Evolutionary conservation across 2,113 vertebrate genomes (phyloP).

Genomic region (Todiramphus chloris): DNA sequence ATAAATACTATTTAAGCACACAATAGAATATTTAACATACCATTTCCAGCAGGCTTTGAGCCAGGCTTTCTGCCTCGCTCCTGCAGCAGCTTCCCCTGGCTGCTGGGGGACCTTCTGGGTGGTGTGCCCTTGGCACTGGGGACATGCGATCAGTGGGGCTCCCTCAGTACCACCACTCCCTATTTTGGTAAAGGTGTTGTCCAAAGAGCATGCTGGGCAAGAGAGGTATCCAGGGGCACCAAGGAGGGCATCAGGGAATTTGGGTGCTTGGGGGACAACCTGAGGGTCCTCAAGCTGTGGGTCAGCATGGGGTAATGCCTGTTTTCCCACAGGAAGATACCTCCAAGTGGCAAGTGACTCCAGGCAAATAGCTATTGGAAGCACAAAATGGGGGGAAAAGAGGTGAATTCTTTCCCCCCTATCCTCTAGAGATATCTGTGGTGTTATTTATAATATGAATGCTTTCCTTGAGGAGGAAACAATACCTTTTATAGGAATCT

Average conservation of each 20-base stretch:
- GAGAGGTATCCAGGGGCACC: neutral
- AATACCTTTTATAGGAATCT: neutral
- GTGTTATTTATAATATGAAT: neutral
- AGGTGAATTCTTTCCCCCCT: neutral
- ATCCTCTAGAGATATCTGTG: neutral
- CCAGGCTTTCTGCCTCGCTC: neutral
- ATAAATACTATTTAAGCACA: neutral
- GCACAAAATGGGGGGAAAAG: neutral
- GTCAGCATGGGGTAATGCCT: neutral
- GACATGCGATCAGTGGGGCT: accelerated
- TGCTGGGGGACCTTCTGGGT: neutral
- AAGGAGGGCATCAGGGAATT: neutral
- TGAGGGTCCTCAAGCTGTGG: too few relatives aligned
- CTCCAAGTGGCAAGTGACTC: neutral
- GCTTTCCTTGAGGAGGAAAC: neutral
- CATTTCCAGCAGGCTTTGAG: neutral
- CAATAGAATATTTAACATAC: neutral
- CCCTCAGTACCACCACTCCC: accelerated
- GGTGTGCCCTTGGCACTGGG: neutral
- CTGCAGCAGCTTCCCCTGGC: neutral
- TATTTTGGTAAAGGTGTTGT: neutral
- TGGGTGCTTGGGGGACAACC: neutral
- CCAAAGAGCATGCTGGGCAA: neutral
- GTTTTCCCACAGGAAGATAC: neutral
- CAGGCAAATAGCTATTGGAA: neutral